These are phyloP conservation scores for Henricia sp. DNA, from an alignment of 53 echinoderm and acorn worm genomes.

Conservation along the genomic window DNA sequence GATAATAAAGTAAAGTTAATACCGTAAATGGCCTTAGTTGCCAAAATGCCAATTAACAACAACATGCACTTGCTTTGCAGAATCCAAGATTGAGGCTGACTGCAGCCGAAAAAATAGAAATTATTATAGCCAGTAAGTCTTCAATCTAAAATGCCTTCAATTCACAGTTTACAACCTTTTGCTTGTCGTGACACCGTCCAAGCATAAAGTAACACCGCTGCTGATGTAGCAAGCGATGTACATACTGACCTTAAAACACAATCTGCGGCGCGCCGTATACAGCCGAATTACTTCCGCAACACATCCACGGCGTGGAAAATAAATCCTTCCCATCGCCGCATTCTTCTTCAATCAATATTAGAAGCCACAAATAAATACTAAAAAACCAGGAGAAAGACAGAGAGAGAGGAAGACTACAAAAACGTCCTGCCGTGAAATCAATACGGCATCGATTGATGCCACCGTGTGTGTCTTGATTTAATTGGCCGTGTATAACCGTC, in stretches of 20 bases:
- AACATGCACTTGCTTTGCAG: no score
- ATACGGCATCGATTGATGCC: slow-evolving; percentile 58
- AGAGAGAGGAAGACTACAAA: not conserved
- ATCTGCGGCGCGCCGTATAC: not conserved
- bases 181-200: slow-evolving; percentile 52
- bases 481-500: slow-evolving; percentile 70
- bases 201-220: slow-evolving; percentile 17
- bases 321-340: not conserved
- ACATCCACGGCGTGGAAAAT: not conserved
- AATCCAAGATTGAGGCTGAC: no score
- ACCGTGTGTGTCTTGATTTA: slow-evolving; percentile 61
- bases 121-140: no score
- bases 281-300: slow-evolving; percentile 24
- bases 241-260: slow-evolving; percentile 41
- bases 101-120: no score
- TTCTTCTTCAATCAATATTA: slow-evolving; percentile 23
- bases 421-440: slow-evolving; percentile 50
- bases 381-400: not conserved
- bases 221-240: slow-evolving; percentile 26
- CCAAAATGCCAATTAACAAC: no score
- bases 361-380: slow-evolving; percentile 5
- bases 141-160: no score
- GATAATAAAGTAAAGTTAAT: no score
- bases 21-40: no score
- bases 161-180: no score